Conservation (phyloP, 2,888 invertebrate species). For the Ormyrus nitidulus region DNA sequence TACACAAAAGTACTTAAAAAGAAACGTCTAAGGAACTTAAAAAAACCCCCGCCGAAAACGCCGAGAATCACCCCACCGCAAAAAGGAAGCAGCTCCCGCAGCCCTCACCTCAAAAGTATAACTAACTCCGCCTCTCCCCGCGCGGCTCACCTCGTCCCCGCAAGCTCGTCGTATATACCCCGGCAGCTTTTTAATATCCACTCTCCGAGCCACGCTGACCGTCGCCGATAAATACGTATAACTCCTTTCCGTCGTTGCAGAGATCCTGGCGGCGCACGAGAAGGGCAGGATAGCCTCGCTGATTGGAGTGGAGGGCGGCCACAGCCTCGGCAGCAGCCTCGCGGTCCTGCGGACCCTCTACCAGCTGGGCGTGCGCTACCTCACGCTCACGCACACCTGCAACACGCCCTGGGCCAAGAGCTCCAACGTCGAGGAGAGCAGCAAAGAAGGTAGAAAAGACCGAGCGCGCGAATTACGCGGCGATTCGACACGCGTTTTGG, state of each 20-base stretch:
- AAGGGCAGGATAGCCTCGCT: slow-evolving; percentile 88
- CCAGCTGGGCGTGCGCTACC: slow-evolving; percentile 89
- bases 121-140: not conserved
- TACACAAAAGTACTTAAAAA: too few species aligned
- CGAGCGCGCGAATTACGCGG: too few species aligned
- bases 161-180: too few species aligned
- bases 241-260: slow-evolving; percentile 67
- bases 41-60: too few species aligned
- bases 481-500: too few species aligned
- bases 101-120: too few species aligned
- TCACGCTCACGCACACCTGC: slow-evolving; percentile 91
- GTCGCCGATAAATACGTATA: too few species aligned
- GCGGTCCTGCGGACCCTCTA: slow-evolving; percentile 92
- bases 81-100: too few species aligned
- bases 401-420: slow-evolving; percentile 85
- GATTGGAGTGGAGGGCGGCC: slow-evolving; percentile 95
- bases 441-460: slow-evolving; percentile 64
- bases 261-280: slow-evolving; percentile 83
- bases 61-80: too few species aligned
- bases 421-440: slow-evolving; percentile 70
- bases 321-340: slow-evolving; percentile 92
- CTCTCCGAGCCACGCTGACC: too few species aligned
- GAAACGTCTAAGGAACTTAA: too few species aligned
- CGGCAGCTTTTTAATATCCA: slow-evolving; percentile 12
- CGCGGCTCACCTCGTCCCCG: not conserved